Evolutionary conservation across 1,140 invertebrate species (phyloP).

Genomic region (Idris sp.): DNA sequence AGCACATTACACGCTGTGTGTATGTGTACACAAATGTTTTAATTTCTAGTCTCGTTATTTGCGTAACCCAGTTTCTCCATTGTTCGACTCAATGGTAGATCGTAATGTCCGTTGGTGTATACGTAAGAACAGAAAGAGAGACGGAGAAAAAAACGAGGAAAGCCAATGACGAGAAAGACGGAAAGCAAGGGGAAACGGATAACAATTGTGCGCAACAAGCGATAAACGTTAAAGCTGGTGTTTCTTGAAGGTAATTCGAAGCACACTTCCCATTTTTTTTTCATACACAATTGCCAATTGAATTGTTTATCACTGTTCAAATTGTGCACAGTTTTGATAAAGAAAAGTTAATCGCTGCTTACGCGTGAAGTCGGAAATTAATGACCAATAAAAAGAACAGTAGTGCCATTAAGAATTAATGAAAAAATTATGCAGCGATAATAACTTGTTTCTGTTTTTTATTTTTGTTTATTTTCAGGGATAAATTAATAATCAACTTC

Average conservation of each 20-base stretch:
- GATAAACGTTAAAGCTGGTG: slow-evolving; percentile 62
- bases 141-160: slow-evolving; percentile 15
- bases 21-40: slow-evolving; percentile 68
- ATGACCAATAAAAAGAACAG: too few species aligned
- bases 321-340: not conserved
- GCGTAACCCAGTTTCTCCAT: slow-evolving; percentile 78
- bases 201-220: slow-evolving; percentile 56
- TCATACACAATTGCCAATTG: slow-evolving; percentile 7
- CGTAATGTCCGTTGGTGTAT: slow-evolving; percentile 72
- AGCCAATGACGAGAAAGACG: slow-evolving; percentile 37
- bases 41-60: slow-evolving; percentile 77
- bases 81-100: slow-evolving; percentile 77
- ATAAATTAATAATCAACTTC: too few species aligned
- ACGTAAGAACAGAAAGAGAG: slow-evolving; percentile 39
- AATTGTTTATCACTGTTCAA: not conserved
- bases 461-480: too few species aligned
- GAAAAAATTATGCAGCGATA: too few species aligned
- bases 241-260: slow-evolving; percentile 49
- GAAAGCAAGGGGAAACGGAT: slow-evolving; percentile 42
- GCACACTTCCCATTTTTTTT: slow-evolving; percentile 20
- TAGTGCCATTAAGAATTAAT: too few species aligned
- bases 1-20: slow-evolving; percentile 35
- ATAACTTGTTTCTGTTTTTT: too few species aligned
- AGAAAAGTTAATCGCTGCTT: too few species aligned
- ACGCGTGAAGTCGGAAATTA: too few species aligned